Conservation (phyloP, 2,888 invertebrate genomes). For the Macaria notata region DNA sequence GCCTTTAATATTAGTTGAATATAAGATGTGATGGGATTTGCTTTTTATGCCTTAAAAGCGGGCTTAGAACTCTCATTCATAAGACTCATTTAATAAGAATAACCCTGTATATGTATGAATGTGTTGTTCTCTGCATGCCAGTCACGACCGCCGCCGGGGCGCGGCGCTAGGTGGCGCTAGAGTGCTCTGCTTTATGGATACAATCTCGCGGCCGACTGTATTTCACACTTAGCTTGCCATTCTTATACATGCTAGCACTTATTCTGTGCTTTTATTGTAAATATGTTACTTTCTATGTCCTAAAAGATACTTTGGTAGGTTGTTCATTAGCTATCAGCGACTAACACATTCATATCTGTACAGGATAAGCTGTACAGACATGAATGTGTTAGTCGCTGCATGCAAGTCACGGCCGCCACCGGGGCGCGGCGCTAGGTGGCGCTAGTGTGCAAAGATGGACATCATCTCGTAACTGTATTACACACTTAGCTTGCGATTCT, state of each 20-base stretch:
- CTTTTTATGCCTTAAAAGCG: too few relatives aligned
- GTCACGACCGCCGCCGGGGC: conserved; percentile 23
- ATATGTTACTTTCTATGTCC: too few relatives aligned
- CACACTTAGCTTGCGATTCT: conserved; percentile 36
- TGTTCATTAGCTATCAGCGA: too few relatives aligned
- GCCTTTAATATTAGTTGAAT: too few relatives aligned
- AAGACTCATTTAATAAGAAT: too few relatives aligned
- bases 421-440: conserved; percentile 9
- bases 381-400: conserved; percentile 20
- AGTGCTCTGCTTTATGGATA: conserved; percentile 41
- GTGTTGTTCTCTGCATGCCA: conserved; percentile 15
- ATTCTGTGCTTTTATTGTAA: too few relatives aligned
- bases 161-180: conserved; percentile 30
- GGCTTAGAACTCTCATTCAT: too few relatives aligned
- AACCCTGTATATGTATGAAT: conserved; percentile 21
- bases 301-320: too few relatives aligned
- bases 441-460: conserved; percentile 35
- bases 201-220: conserved; percentile 47
- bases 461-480: conserved; percentile 50
- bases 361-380: too few relatives aligned
- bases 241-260: conserved; percentile 2
- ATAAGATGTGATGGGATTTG: too few relatives aligned
- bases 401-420: conserved; percentile 25
- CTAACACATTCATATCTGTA: too few relatives aligned
- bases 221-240: conserved; percentile 40